Conservation (phyloP, 2,888 invertebrate species). For the Phorcus lineatus region DNA sequence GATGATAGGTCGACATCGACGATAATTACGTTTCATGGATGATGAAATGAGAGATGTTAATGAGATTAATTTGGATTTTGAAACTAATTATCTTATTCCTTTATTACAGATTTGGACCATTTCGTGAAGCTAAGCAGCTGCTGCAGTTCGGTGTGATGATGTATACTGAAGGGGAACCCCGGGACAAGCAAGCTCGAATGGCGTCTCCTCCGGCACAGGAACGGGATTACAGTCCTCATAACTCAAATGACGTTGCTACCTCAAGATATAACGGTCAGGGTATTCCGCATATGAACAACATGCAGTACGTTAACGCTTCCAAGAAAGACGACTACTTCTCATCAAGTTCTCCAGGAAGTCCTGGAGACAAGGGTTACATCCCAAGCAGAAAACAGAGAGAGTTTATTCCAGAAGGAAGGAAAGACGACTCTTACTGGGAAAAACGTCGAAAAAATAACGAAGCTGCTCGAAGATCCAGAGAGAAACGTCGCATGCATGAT, state of each 20-base stretch:
- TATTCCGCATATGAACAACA: not conserved
- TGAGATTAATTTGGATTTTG: not conserved
- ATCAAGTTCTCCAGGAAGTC: constrained; percentile 10
- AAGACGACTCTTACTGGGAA: constrained; percentile 98
- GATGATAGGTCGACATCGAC: too few species aligned
- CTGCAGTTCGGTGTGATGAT: constrained; percentile 36
- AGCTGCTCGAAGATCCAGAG: constrained; percentile 96
- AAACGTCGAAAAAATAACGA: constrained; percentile 96
- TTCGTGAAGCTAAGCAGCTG: constrained; percentile 25
- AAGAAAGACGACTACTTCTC: not conserved
- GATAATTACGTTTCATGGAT: too few species aligned
- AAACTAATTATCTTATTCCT: not conserved
- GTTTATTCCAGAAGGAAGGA: constrained; percentile 96
- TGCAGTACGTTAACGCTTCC: not conserved
- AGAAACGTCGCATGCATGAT: constrained; percentile 96
- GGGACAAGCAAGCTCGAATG: constrained; percentile 31
- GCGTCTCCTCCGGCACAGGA: constrained; percentile 26
- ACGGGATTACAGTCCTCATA: not conserved
- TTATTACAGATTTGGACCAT: constrained; percentile 28
- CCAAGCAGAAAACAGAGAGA: constrained; percentile 88
- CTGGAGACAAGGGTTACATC: not conserved
- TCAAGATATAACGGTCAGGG: constrained; percentile 4
- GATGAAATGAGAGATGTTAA: too few species aligned
- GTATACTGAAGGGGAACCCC: constrained; percentile 42
- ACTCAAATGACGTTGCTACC: not conserved